Base-by-base conservation (phyloP, 30 jellyfish, hydroid and myxozoan genomes). In the Cassiopea andromeda region DNA sequence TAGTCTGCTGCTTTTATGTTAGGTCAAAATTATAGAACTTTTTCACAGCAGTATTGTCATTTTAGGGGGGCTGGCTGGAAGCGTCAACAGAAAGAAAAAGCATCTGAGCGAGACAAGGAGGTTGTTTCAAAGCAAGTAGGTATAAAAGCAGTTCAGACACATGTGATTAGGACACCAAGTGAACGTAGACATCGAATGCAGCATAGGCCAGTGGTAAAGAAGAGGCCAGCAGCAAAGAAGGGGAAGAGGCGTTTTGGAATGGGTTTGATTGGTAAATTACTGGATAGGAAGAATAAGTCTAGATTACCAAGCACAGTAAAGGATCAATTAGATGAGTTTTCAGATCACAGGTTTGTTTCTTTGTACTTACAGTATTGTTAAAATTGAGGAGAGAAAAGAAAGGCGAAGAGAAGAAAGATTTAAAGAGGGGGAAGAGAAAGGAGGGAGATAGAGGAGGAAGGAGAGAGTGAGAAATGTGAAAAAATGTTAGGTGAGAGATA, bases 111-210 rank as follows among this genome's bases (percentile, higher is more conserved):
- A 27, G 92, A 94, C 43, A 84, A 78, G 59, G 94, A 84, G 59
- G 44, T 74, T 19, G 85, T 75, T 44, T 79, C 98, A 68, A 81
- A 79, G 74, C 88, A 88, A 54, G 69, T 77, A 44, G 78, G 88
- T 16, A 90, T 90, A 67, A 83, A 77, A 78, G 92, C 93, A 2
- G 93, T 80, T 47, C 97, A 92, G 87, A 89, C 95, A 5, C 94
- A 86, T 47, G 80, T 80, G 73, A 75, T 88, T 46, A 92, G 99
- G 57, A 92, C 89, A 73, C 97, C 91, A 18, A 95, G 98, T 73
- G 99, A 95, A 68, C 90, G 99, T 12, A 66, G 99, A 44, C 94
- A 88, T 71, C 97, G 99, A 48, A 75, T 95, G 91, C 94, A 90
- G 85, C 90, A 73, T 49, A 83, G 90, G 74, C 98, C 99, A 7